Evolutionary conservation across 2,113 vertebrate genomes (phyloP).

Genomic region (Elephantulus edwardii): DNA sequence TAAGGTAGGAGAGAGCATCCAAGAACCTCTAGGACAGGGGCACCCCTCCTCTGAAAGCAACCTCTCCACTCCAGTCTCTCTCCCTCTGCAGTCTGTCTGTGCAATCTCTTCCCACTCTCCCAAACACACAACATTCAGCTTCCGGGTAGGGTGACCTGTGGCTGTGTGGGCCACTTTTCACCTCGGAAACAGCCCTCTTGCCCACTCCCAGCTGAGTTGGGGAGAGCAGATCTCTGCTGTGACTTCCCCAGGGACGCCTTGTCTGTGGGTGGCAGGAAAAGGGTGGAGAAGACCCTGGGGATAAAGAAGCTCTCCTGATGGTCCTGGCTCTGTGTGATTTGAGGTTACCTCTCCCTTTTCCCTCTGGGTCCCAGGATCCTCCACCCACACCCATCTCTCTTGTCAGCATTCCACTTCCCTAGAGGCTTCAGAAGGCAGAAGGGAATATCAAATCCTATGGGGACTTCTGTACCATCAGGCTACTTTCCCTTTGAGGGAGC

Average conservation of each 20-base stretch:
- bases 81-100: neutral
- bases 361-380: neutral
- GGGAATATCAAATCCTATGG: neutral
- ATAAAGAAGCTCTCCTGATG: neutral
- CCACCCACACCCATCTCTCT: neutral
- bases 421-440: neutral
- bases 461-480: neutral
- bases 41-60: neutral
- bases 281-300: neutral
- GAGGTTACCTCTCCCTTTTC: neutral
- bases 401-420: neutral
- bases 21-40: neutral
- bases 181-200: neutral
- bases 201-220: neutral
- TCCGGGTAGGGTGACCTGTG: neutral
- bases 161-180: neutral
- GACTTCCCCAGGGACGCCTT: neutral
- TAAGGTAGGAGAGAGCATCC: neutral
- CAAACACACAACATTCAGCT: neutral
- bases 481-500: neutral
- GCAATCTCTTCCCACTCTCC: too few relatives aligned
- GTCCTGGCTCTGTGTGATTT: neutral
- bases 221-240: neutral
- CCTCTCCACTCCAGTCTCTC: neutral
- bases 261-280: neutral